Conservation (phyloP, 2,888 invertebrate genomes). For the Napeogenes inachia region DNA sequence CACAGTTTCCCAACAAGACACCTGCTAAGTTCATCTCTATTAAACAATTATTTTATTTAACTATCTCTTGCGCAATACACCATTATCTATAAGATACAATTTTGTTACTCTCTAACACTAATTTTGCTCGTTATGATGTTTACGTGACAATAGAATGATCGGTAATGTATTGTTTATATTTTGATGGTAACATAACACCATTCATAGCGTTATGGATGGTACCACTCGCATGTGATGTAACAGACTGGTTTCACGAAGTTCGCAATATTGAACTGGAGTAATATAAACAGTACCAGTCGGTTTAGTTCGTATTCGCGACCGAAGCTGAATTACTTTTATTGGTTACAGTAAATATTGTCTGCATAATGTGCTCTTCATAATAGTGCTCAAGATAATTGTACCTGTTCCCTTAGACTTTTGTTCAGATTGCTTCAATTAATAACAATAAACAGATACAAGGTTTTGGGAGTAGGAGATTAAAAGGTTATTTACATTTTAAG, state of each 20-base stretch:
- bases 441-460: not conserved
- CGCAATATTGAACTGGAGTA: too few relatives aligned
- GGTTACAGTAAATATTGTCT: too few relatives aligned
- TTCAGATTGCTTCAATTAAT: not conserved
- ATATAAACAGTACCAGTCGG: too few relatives aligned
- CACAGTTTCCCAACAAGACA: constrained; percentile 33
- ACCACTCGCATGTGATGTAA: too few relatives aligned
- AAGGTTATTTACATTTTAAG: not conserved
- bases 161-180: constrained; percentile 5
- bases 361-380: too few relatives aligned
- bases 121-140: constrained; percentile 10
- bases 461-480: not conserved
- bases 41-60: constrained; percentile 25
- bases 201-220: not conserved
- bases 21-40: constrained; percentile 31
- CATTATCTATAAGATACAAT: constrained; percentile 9
- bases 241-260: too few relatives aligned
- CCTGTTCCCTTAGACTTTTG: too few relatives aligned
- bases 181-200: not conserved
- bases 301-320: too few relatives aligned
- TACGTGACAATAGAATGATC: constrained; percentile 10
- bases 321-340: too few relatives aligned
- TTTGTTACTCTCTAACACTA: constrained; percentile 23
- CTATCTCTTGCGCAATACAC: constrained; percentile 15
- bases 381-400: too few relatives aligned